phyloP scores from a whole-genome alignment of 2,888 invertebrate species.

The Halictus quadricinctus region DNA sequence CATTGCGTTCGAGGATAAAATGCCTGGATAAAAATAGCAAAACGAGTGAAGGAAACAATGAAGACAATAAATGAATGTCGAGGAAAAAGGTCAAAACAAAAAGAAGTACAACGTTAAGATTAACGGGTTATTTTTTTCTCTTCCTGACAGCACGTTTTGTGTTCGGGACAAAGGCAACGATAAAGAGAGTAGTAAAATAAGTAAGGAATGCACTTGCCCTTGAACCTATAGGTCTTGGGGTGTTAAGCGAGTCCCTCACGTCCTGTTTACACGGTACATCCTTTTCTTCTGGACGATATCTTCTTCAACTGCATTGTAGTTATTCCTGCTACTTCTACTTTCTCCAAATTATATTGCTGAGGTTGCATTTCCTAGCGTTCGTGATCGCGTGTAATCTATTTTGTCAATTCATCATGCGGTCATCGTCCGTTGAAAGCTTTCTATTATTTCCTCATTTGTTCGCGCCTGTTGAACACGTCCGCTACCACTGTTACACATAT shows the following conservation, averaged over 20 bases:
- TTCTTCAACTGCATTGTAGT: constrained; percentile 28
- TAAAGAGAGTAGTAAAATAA: constrained; percentile 54
- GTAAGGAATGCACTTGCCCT: constrained; percentile 64
- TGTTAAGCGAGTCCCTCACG: constrained; percentile 49
- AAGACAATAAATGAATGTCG: neutral
- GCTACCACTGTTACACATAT: no score
- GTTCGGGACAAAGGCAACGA: constrained; percentile 22
- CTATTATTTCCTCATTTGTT: neutral
- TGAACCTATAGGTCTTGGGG: constrained; percentile 60
- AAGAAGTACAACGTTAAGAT: constrained; percentile 1
- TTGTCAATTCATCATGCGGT: neutral
- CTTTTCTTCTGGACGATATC: constrained; percentile 37
- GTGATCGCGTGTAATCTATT: neutral
- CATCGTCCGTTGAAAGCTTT: neutral
- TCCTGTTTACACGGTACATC: constrained; percentile 58
- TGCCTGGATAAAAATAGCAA: neutral
- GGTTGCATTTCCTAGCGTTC: neutral
- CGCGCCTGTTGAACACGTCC: neutral
- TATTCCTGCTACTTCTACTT: neutral
- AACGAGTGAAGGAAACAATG: neutral
- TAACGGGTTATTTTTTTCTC: constrained; percentile 21
- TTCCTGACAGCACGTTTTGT: neutral
- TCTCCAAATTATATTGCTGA: neutral
- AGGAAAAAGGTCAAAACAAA: neutral
- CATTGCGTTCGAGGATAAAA: neutral